phyloP scores from a whole-genome alignment of 2,888 invertebrate species.

The Maniola hyperantus region DNA sequence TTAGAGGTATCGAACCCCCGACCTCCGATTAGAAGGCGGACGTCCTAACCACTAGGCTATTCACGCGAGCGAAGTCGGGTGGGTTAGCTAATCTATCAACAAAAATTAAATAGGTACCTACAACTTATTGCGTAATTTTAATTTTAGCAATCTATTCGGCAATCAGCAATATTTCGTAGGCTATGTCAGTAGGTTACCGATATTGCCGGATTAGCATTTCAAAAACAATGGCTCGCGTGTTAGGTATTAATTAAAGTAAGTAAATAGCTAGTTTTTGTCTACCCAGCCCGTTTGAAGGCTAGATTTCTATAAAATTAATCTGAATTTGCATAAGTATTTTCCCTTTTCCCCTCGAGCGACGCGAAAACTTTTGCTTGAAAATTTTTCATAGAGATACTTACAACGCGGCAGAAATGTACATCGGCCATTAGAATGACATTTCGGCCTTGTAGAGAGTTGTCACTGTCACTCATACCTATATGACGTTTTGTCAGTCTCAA shows the following conservation, averaged over 20 bases:
- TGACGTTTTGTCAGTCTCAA: too few relatives aligned
- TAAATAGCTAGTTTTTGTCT: conserved; percentile 11
- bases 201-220: conserved; percentile 19
- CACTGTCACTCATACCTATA: too few relatives aligned
- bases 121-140: neutral
- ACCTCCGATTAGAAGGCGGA: too few relatives aligned
- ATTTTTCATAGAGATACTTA: too few relatives aligned
- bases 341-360: neutral
- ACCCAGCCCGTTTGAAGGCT: conserved; percentile 7
- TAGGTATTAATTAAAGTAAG: conserved; percentile 16
- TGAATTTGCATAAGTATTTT: conserved; percentile 18
- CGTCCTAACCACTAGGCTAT: too few relatives aligned
- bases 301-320: conserved; percentile 8
- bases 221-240: conserved; percentile 26
- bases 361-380: neutral
- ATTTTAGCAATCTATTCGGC: neutral
- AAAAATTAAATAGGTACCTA: neutral
- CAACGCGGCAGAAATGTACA: too few relatives aligned
- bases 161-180: conserved; percentile 24
- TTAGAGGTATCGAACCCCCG: too few relatives aligned
- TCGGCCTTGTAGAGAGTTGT: too few relatives aligned
- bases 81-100: neutral
- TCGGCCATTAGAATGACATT: too few relatives aligned
- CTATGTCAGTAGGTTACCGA: conserved; percentile 31
- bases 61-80: neutral